A percentile compares a stretch with the other conserved stretches of the same genome.
Conservation (phyloP, 2,797 vertebrate genomes). For the Poeciliopsis presidionis region DNA sequence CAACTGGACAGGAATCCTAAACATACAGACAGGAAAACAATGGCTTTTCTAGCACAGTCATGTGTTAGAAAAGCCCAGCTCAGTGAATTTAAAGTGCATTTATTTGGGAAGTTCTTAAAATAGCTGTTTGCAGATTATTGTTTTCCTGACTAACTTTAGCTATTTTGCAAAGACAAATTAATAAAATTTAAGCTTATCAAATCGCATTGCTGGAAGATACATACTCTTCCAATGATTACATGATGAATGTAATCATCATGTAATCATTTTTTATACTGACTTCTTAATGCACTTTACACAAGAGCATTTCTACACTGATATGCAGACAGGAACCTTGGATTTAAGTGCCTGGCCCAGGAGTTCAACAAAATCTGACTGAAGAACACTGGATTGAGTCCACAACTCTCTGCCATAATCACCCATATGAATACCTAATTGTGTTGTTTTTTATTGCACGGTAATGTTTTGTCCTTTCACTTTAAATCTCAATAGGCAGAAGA, state of each 20-base stretch:
- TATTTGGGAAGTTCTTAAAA: background rate
- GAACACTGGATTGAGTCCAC: background rate
- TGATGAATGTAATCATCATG: too few species aligned
- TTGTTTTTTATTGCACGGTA: background rate
- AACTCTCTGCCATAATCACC: background rate
- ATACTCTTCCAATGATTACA: background rate
- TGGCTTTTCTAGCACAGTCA: background rate
- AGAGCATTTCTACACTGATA: background rate
- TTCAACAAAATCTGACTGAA: background rate
- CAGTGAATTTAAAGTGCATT: background rate
- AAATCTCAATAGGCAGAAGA: background rate
- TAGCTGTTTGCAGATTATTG: background rate
- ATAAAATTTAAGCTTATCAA: background rate
- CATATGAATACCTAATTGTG: background rate
- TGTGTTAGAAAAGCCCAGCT: background rate
- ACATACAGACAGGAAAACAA: background rate
- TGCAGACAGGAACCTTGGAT: background rate
- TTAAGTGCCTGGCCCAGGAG: background rate
- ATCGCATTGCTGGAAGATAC: background rate
- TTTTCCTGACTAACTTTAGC: background rate
- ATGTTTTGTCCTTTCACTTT: background rate
- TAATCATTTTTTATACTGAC: background rate
- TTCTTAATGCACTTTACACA: background rate
- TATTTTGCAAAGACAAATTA: background rate
- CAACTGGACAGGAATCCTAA: background rate